Conservation (phyloP, 1,140 invertebrate genomes). For the Lamellibrachia luymesi region DNA sequence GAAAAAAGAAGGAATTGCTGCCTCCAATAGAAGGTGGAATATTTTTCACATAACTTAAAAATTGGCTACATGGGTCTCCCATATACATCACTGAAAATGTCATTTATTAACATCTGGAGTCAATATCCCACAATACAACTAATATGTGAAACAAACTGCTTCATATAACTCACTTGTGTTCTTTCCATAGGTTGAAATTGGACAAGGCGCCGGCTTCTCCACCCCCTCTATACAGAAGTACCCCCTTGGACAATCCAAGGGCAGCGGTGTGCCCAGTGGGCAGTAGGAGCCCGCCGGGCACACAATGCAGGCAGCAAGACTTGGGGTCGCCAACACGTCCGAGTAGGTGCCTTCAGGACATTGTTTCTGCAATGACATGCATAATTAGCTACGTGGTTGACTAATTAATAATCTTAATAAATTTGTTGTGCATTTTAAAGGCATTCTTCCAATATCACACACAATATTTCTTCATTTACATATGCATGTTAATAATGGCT, state of each 20-base stretch:
- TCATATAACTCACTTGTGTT: constrained; percentile 5
- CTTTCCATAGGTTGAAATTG: constrained; percentile 48
- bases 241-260: constrained; percentile 41
- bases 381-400: neutral
- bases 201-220: constrained; percentile 44
- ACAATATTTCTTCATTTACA: too few species aligned
- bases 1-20: too few species aligned
- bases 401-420: neutral
- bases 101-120: too few species aligned
- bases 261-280: constrained; percentile 37
- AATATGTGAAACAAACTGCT: neutral
- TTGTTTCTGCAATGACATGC: constrained; percentile 15
- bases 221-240: constrained; percentile 43
- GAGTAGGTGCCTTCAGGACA: constrained; percentile 52
- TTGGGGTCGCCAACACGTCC: constrained; percentile 39
- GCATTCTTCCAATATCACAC: neutral
- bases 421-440: constrained; percentile 20
- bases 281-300: constrained; percentile 50
- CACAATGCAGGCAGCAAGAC: constrained; percentile 40
- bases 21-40: too few species aligned
- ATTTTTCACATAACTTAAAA: too few species aligned
- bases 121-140: too few species aligned
- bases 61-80: too few species aligned
- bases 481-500: too few species aligned
- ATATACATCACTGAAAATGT: too few species aligned